Evolutionary conservation across 2,797 vertebrate genomes (phyloP).

Genomic region (Micropoecilia bifurca): DNA sequence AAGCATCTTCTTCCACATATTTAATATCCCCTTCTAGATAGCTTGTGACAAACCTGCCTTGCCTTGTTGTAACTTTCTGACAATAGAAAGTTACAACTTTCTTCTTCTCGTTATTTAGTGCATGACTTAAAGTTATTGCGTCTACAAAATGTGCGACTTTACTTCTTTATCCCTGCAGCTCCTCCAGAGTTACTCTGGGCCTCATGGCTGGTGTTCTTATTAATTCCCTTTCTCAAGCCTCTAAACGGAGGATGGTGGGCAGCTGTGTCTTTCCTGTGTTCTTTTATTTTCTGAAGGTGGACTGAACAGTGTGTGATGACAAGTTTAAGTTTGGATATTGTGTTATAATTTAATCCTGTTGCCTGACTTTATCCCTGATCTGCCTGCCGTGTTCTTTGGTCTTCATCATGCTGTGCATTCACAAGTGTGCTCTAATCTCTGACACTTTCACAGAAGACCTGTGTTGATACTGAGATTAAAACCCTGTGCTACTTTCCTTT

Average conservation of each 20-base stretch:
- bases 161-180: background rate
- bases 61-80: background rate
- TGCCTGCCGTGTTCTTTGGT: background rate
- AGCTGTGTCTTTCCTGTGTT: background rate
- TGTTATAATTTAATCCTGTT: background rate
- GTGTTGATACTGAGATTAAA: background rate
- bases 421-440: background rate
- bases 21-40: background rate
- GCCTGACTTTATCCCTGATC: background rate
- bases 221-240: background rate
- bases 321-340: background rate
- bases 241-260: background rate
- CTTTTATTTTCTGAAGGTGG: background rate
- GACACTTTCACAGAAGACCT: background rate
- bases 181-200: slow-evolving; percentile 1
- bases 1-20: background rate
- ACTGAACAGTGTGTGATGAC: background rate
- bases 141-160: background rate
- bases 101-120: background rate
- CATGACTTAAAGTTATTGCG: background rate
- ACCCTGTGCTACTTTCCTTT: background rate
- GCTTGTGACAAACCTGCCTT: background rate
- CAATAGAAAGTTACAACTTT: too few relatives aligned
- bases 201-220: background rate
- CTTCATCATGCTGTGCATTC: background rate